Base-by-base conservation (phyloP, 1,140 invertebrate genomes). In the Heliconius nattereri region DNA sequence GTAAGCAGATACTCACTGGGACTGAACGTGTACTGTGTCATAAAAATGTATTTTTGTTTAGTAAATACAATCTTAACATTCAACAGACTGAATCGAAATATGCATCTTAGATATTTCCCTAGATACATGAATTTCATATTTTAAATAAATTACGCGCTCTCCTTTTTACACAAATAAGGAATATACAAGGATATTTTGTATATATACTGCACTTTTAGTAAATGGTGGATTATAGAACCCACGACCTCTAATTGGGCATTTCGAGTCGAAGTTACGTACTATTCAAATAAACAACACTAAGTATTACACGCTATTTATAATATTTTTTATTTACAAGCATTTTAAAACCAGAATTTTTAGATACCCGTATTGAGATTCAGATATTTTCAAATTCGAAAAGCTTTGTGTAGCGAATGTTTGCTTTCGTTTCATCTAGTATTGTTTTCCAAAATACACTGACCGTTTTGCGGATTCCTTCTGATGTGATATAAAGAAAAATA, bases 21-120 rank as follows among this genome's bases (percentile, higher is more conserved):
- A 19, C 13, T 66, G 26, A 66, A 66, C 3, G 13, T 66, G 60
- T 66, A 66, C 23, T 66, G 60, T 29, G 9, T 29, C 23, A 66
- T 66, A 66, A 0, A 66, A 29, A 66, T 60, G 3, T 29, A 9
- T 66, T 26, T 66, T 1, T 66, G 5, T 29, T 16, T 29, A 26
- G 26, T 66, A 66, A 29, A 66, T 66, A n/a, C 60, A 66, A 66
- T 26, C 23, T 66, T 66, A 3, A 29, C 60, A 66, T 66, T 66
- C 60, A 29, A 26, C 60, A 23, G 23, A 66, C 60, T 66, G 23
- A 26, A 66, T 66, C 13, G 60, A 29, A 66, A 66, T 29, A 66
- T 66, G 11, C 60, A 66, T 66, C 23, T 66, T 66, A 66, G 26
- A 11, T 66, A 66, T 66, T 60, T 66, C 60, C 23, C 60, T 66